A percentile compares a stretch with the other conserved stretches of the same genome.
These are phyloP conservation scores for Pachypanchax playfairii DNA, from an alignment of 2,113 vertebrate species.

Conservation along the genomic window DNA sequence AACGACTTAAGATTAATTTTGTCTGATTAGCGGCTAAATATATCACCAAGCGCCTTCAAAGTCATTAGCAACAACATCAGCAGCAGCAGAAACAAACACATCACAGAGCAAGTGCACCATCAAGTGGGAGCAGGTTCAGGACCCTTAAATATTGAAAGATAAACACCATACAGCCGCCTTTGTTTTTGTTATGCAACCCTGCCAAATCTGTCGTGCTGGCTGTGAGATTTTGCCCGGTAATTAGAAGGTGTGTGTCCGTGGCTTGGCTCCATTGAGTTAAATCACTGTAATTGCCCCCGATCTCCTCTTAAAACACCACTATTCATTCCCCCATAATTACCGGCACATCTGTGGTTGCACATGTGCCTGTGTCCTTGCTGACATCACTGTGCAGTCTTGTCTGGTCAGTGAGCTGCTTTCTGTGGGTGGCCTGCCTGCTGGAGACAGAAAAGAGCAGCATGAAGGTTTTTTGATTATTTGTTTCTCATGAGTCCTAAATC, in stretches of 20 bases:
- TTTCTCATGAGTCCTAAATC: constrained; percentile 18
- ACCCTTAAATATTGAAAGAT: constrained; percentile 63
- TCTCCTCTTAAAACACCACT: constrained; percentile 75
- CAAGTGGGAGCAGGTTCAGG: constrained; percentile 32
- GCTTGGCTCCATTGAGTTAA: constrained; percentile 60
- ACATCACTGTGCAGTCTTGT: constrained; percentile 50
- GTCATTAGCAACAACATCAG: constrained; percentile 66
- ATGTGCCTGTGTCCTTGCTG: constrained; percentile 54
- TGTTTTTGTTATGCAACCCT: constrained; percentile 57
- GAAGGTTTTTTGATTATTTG: constrained; percentile 14
- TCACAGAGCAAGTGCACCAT: constrained; percentile 16
- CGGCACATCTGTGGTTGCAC: constrained; percentile 72
- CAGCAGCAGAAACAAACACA: constrained; percentile 41
- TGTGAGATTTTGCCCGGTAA: constrained; percentile 50
- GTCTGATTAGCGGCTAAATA: constrained; percentile 76
- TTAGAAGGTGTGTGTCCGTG: constrained; percentile 67
- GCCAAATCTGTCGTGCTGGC: constrained; percentile 53
- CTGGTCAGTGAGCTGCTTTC: constrained; percentile 12
- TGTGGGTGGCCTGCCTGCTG: constrained; percentile 6
- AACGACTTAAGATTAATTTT: constrained; percentile 73
- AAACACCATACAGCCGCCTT: constrained; percentile 47
- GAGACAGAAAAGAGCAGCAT: neutral
- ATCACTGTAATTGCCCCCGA: constrained; percentile 76
- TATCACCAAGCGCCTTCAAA: constrained; percentile 66
- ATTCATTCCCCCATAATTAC: constrained; percentile 74